Percentiles rank a stretch among this genome's conserved stretches.
Conservation (phyloP, 1,140 invertebrate species). For the Manduca sexta region DNA sequence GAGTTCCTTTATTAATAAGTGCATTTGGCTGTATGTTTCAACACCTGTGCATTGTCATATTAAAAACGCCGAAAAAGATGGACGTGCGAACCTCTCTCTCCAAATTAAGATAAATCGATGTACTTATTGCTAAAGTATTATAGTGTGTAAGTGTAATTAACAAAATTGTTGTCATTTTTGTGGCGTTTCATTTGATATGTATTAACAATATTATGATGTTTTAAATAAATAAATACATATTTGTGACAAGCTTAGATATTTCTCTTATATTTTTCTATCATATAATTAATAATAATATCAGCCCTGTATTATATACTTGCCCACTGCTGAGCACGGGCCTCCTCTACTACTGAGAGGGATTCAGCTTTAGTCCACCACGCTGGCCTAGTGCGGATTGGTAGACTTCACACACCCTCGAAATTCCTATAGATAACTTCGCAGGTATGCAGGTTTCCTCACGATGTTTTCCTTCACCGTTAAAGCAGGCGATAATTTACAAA, state of each 20-base stretch:
- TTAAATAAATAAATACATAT: constrained; percentile 67
- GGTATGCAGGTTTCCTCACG: no score
- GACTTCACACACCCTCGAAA: no score
- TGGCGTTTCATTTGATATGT: constrained; percentile 56
- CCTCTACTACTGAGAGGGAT: no score
- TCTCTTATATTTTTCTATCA: background rate
- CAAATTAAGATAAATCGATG: constrained; percentile 33
- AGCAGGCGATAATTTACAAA: no score
- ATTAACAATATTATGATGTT: constrained; percentile 52
- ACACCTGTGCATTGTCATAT: no score
- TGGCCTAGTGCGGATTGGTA: no score
- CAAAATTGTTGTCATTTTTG: constrained; percentile 58
- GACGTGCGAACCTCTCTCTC: constrained; percentile 36
- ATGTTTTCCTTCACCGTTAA: no score
- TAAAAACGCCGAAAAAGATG: constrained; percentile 13
- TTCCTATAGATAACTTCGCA: no score
- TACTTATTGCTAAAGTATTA: constrained; percentile 65
- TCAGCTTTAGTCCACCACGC: no score
- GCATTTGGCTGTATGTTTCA: constrained; percentile 1
- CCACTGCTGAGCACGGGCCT: no score
- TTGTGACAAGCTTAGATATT: constrained; percentile 51
- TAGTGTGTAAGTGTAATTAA: constrained; percentile 37
- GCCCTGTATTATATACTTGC: no score
- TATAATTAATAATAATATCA: no score
- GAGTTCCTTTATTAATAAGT: constrained; percentile 32